Evolutionary conservation across 2,797 vertebrate species (phyloP).

Genomic region (Amniataba percoides): DNA sequence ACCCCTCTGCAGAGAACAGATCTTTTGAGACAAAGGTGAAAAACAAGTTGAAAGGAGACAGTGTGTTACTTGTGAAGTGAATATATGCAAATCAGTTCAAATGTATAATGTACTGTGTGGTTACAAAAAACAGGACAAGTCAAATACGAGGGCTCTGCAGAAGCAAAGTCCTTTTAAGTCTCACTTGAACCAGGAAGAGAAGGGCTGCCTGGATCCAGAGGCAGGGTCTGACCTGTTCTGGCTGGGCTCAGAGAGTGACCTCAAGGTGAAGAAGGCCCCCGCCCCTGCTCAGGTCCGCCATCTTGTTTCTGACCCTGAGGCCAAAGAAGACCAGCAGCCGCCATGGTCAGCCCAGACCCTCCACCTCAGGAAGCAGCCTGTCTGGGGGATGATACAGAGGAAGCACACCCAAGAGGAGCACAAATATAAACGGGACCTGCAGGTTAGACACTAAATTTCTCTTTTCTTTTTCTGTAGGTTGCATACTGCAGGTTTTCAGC

Average conservation of each 20-base stretch:
- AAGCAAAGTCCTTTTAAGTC: constrained; percentile 18
- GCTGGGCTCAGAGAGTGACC: background rate
- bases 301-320: constrained; percentile 7
- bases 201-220: constrained; percentile 2
- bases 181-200: constrained; percentile 1
- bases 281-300: background rate
- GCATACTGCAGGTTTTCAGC: background rate
- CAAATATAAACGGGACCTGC: constrained; percentile 53
- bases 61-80: background rate
- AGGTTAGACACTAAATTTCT: constrained; percentile 40
- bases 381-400: constrained; percentile 34
- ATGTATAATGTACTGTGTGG: background rate
- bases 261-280: background rate
- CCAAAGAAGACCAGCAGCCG: background rate
- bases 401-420: constrained; percentile 13
- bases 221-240: background rate
- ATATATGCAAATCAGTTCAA: background rate
- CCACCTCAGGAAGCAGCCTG: constrained; percentile 23
- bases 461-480: background rate
- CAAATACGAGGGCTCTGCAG: constrained; percentile 19
- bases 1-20: constrained; percentile 36
- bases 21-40: constrained; percentile 9
- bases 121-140: constrained; percentile 13
- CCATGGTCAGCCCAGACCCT: constrained; percentile 3
- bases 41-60: background rate